These are phyloP conservation scores for Gymnothorax javanicus DNA, from an alignment of 2,797 vertebrate genomes.

Conservation along the genomic window DNA sequence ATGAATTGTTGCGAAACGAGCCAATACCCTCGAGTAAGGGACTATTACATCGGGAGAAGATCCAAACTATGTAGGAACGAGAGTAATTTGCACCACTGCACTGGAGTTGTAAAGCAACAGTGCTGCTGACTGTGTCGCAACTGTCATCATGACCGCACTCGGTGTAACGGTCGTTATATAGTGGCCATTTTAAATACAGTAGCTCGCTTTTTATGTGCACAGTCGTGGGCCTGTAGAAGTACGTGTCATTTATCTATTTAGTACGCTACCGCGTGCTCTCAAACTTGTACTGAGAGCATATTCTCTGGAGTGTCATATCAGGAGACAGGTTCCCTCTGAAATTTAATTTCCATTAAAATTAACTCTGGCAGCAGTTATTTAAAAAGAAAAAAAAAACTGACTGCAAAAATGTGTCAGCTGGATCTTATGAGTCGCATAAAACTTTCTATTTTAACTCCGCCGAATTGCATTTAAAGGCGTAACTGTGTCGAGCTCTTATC, in stretches of 20 bases:
- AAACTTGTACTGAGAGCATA: not conserved
- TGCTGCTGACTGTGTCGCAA: not conserved
- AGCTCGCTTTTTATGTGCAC: not conserved
- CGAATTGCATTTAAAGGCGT: not conserved
- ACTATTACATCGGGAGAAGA: not conserved
- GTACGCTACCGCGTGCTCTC: not conserved
- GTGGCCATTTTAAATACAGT: not conserved
- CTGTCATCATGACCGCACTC: not conserved
- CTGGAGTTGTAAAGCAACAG: not conserved
- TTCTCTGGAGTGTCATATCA: not conserved
- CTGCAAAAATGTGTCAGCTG: not conserved
- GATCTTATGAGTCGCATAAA: not conserved
- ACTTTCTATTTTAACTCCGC: not conserved
- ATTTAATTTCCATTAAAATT: not conserved
- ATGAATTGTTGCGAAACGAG: not conserved
- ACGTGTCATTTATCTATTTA: not conserved
- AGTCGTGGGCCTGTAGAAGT: not conserved
- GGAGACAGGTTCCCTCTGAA: not conserved
- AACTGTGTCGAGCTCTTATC: slow-evolving; percentile 1
- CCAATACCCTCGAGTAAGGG: not conserved
- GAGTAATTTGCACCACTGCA: not conserved
- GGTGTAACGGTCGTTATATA: not conserved
- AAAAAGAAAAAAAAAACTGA: not conserved
- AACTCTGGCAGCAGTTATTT: not conserved
- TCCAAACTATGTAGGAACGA: not conserved